Evolutionary conservation across 64 coral and sea anemone species (phyloP).

Genomic region (Stylophora pistillata): DNA sequence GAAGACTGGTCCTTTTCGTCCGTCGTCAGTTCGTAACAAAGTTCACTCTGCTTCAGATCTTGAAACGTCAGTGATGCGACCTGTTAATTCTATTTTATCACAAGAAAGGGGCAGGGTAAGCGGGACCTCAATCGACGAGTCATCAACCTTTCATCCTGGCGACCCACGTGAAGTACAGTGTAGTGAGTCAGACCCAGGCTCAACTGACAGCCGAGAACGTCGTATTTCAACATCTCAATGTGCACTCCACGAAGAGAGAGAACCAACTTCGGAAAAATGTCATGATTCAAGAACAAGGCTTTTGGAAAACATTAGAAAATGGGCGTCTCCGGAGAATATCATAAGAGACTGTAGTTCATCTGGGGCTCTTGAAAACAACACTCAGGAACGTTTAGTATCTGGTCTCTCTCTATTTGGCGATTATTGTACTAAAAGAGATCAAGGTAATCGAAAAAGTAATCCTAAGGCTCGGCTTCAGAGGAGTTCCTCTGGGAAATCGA

Average conservation of each 20-base stretch:
- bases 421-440: background rate
- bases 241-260: background rate
- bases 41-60: background rate
- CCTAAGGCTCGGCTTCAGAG: background rate
- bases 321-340: slow-evolving; percentile 52
- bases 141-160: background rate
- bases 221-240: slow-evolving; percentile 10
- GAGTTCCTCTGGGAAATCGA: background rate
- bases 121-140: background rate
- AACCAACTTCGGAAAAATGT: background rate
- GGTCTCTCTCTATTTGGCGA: background rate
- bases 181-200: background rate
- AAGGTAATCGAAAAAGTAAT: background rate
- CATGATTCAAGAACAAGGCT: slow-evolving; percentile 8
- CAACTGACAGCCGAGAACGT: background rate
- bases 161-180: background rate
- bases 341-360: background rate
- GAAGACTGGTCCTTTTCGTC: slow-evolving; percentile 68
- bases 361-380: background rate
- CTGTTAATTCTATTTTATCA: background rate
- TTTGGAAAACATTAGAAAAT: slow-evolving; percentile 5
- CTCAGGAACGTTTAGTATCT: background rate
- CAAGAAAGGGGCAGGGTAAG: background rate
- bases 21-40: slow-evolving; percentile 9
- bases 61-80: background rate